Evolutionary conservation across 2,113 vertebrate species (phyloP).

Genomic region (Stomatorhinus ivindoensis): DNA sequence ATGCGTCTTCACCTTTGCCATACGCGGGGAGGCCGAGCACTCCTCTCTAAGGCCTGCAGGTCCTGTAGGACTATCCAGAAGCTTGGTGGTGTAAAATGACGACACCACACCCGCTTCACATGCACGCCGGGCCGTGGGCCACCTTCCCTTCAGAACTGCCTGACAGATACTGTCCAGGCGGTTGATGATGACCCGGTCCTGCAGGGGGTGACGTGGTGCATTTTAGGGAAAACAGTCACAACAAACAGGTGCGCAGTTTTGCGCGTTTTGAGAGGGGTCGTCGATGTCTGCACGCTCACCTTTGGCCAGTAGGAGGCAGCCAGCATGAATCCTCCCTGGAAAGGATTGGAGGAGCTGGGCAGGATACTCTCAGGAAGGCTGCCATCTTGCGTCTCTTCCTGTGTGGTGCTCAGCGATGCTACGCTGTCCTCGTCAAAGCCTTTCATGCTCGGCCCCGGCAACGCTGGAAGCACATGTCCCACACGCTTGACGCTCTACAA

Average conservation of each 20-base stretch:
- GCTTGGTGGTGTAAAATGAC: conserved; percentile 96
- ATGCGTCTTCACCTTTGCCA: conserved; percentile 99
- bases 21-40: conserved; percentile 80
- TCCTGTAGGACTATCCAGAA: conserved; percentile 78
- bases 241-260: neutral
- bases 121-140: conserved; percentile 78
- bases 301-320: conserved; percentile 96
- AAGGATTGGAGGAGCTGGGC: conserved; percentile 64
- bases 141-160: conserved; percentile 92
- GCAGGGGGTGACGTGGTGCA: neutral
- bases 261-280: neutral
- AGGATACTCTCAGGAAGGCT: conserved; percentile 79
- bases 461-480: conserved; percentile 40
- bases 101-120: conserved; percentile 80
- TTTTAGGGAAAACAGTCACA: neutral
- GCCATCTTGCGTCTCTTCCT: conserved; percentile 80
- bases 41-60: conserved; percentile 65
- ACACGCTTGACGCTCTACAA: conserved; percentile 3
- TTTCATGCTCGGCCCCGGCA: conserved; percentile 73
- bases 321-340: conserved; percentile 86
- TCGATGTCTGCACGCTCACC: conserved; percentile 51
- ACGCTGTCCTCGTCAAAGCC: conserved; percentile 91
- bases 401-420: conserved; percentile 80
- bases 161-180: conserved; percentile 96
- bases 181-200: conserved; percentile 98